Conservation (phyloP, 2,113 vertebrate species). For the Ictidomys tridecemlineatus region DNA sequence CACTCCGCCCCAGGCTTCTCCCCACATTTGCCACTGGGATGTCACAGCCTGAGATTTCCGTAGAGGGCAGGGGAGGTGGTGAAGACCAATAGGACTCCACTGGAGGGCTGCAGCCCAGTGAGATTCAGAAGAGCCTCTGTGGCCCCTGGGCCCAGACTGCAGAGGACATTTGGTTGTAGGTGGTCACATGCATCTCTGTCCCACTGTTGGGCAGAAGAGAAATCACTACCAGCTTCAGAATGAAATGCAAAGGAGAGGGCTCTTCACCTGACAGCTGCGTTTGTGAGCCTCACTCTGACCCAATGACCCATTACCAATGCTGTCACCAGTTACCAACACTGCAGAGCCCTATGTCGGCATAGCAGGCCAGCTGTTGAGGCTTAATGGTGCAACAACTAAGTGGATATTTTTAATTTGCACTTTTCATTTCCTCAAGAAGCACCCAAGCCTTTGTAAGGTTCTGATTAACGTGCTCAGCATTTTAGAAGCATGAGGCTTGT, state of each 20-base stretch:
- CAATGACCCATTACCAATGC: not conserved
- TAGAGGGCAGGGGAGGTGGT: not conserved
- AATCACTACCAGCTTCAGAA: not conserved
- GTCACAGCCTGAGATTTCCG: not conserved
- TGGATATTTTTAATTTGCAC: not conserved
- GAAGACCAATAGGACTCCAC: no score
- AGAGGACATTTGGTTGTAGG: no score
- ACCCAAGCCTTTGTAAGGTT: not conserved
- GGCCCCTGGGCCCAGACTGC: not conserved
- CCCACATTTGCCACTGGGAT: not conserved
- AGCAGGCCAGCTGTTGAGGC: not conserved
- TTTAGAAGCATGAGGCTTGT: not conserved
- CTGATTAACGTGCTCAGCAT: not conserved
- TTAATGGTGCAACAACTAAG: not conserved
- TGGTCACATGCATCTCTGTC: fast-evolving
- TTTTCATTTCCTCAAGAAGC: conserved; percentile 3
- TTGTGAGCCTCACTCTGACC: not conserved
- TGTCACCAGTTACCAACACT: not conserved
- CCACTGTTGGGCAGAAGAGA: not conserved
- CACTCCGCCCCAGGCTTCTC: fast-evolving
- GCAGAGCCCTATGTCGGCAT: no score
- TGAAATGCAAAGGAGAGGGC: not conserved
- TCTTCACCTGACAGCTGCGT: not conserved
- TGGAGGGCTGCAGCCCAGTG: not conserved
- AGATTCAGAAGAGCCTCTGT: not conserved